These are phyloP conservation scores for Papilio xuthus DNA, from an alignment of 1,140 invertebrate genomes.

Conservation along the genomic window DNA sequence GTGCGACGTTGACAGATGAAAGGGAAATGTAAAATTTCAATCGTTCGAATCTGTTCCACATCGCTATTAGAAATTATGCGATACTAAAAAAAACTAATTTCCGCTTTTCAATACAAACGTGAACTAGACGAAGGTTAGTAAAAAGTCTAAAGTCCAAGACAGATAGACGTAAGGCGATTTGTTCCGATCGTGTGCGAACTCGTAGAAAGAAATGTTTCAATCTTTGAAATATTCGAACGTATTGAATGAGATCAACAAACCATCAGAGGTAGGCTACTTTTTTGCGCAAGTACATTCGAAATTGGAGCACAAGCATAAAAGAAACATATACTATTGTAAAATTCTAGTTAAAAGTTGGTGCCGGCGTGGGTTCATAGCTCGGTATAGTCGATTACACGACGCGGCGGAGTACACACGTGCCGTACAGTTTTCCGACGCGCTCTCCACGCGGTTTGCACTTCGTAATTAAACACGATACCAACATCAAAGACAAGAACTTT, in stretches of 20 bases:
- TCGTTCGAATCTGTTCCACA: constrained; percentile 36
- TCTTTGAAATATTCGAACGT: neutral
- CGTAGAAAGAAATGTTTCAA: constrained; percentile 9
- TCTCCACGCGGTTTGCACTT: constrained; percentile 53
- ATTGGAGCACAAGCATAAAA: constrained; percentile 39
- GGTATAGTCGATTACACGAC: constrained; percentile 64
- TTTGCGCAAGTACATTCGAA: constrained; percentile 32
- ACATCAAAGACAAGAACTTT: constrained; percentile 40
- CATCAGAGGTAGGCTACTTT: constrained; percentile 26
- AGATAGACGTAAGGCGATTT: constrained; percentile 7
- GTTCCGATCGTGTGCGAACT: constrained; percentile 7
- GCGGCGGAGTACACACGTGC: constrained; percentile 59
- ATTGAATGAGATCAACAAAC: constrained; percentile 32
- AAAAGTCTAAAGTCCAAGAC: constrained; percentile 16
- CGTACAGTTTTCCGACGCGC: constrained; percentile 43
- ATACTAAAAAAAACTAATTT: constrained; percentile 34
- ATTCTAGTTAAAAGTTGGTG: constrained; percentile 47
- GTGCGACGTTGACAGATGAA: constrained; percentile 50
- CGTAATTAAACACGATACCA: constrained; percentile 40
- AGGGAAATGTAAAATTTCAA: constrained; percentile 53
- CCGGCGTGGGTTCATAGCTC: constrained; percentile 38
- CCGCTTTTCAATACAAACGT: constrained; percentile 26
- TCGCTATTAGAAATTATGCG: constrained; percentile 31
- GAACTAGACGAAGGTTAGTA: constrained; percentile 13
- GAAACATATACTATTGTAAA: constrained; percentile 49